A percentile compares a stretch with the other conserved stretches of the same genome.
phyloP scores from a whole-genome alignment of 2,888 invertebrate genomes.

The Drosophila anceps region DNA sequence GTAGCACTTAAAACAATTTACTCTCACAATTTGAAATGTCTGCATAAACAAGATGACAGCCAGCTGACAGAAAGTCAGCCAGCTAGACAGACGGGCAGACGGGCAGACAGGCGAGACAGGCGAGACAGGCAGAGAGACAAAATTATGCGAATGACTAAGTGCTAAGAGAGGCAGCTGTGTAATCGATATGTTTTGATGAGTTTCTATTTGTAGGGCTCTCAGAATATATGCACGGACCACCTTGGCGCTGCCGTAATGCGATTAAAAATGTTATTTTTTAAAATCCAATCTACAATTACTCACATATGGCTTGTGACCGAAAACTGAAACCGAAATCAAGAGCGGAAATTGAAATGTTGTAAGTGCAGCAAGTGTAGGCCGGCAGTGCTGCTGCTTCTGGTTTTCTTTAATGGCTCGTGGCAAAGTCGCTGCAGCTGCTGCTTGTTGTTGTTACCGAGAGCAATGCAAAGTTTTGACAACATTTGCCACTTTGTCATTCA shows the following conservation, averaged over 20 bases:
- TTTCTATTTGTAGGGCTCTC: conserved; percentile 27
- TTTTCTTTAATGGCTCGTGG: conserved; percentile 21
- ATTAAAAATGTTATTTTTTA: conserved; percentile 29
- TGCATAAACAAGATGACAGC: conserved; percentile 67
- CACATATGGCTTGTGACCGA: conserved; percentile 1
- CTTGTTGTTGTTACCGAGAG: conserved; percentile 34
- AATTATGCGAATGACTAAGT: conserved; percentile 15
- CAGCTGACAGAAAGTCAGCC: conserved; percentile 47
- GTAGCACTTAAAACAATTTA: conserved; percentile 75
- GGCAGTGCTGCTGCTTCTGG: conserved; percentile 29
- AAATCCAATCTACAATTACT: conserved; percentile 38
- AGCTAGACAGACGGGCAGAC: conserved; percentile 30
- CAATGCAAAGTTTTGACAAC: conserved; percentile 76
- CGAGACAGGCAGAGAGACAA: conserved; percentile 32
- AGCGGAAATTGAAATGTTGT: conserved; percentile 64
- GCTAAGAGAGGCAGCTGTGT: conserved; percentile 22
- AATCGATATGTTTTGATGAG: conserved; percentile 46
- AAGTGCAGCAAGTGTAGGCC: conserved; percentile 34
- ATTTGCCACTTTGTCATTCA: conserved; percentile 80
- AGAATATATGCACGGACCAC: conserved; percentile 28
- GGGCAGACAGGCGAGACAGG: conserved; percentile 1
- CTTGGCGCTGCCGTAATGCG: conserved; percentile 30
- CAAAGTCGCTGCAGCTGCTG: conserved; percentile 4
- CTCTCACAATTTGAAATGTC: conserved; percentile 37
- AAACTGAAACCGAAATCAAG: conserved; percentile 42